These are phyloP conservation scores for Crotalus helleri DNA, from an alignment of 2,113 vertebrate species.

Conservation along the genomic window DNA sequence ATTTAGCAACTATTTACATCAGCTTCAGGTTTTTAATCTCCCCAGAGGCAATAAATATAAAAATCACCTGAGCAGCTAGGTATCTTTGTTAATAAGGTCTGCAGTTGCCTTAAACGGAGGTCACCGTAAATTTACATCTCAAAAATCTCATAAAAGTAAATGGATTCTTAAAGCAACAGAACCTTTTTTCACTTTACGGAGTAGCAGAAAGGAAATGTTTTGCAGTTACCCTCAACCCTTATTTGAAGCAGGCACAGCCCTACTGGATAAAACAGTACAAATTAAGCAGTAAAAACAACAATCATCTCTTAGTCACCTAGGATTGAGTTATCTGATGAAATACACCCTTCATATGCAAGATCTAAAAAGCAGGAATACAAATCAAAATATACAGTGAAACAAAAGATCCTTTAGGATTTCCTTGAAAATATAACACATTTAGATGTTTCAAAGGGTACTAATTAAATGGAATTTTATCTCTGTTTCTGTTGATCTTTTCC, in stretches of 20 bases:
- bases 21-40: neutral
- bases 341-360: neutral
- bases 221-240: neutral
- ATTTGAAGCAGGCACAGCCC: neutral
- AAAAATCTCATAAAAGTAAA: neutral
- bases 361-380: neutral
- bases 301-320: neutral
- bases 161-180: neutral
- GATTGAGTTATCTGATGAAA: neutral
- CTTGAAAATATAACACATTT: slow-evolving; percentile 4
- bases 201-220: neutral
- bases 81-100: neutral
- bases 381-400: neutral
- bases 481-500: slow-evolving; percentile 39
- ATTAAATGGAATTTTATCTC: slow-evolving; percentile 32
- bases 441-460: slow-evolving; percentile 20
- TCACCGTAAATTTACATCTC: neutral
- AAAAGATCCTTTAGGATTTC: neutral
- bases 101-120: neutral
- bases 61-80: neutral
- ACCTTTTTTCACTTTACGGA: neutral
- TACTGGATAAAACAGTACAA: neutral
- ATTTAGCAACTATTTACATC: neutral
- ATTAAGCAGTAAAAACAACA: neutral
- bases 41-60: neutral